Evolutionary conservation across 2,113 vertebrate genomes (phyloP).

Genomic region (Corynorhinus townsendii): DNA sequence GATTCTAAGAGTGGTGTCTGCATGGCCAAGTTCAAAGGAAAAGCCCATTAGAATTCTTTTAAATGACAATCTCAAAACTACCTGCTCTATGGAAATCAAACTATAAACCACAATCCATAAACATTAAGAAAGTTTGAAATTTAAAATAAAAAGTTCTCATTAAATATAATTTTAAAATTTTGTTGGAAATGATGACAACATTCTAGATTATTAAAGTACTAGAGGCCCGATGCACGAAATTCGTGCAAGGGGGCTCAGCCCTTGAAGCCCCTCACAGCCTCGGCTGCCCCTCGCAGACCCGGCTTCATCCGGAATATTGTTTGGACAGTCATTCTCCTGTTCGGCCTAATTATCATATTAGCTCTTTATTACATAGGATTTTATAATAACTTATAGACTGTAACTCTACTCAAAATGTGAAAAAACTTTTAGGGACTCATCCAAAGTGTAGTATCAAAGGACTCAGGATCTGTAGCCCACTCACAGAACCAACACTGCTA

Average conservation of each 20-base stretch:
- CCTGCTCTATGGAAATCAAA: slow-evolving; percentile 9
- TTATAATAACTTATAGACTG: neutral
- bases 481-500: neutral
- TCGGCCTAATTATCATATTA: too few relatives aligned
- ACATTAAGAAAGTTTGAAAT: slow-evolving; percentile 26
- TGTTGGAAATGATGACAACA: neutral
- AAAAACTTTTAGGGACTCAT: neutral
- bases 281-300: too few relatives aligned
- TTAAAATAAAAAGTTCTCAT: slow-evolving; percentile 11
- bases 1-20: neutral
- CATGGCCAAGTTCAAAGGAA: neutral
- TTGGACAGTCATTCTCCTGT: too few relatives aligned
- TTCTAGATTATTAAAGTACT: neutral
- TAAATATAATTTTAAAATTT: neutral
- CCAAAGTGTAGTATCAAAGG: neutral
- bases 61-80: slow-evolving; percentile 39
- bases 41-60: neutral
- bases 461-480: neutral
- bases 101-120: neutral
- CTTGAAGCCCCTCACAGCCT: too few relatives aligned
- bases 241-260: too few relatives aligned
- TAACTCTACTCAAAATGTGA: neutral
- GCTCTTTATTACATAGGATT: neutral
- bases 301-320: too few relatives aligned
- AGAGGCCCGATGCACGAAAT: too few relatives aligned